These are phyloP conservation scores for Pheosia gnoma DNA, from an alignment of 2,888 invertebrate species.

Conservation along the genomic window DNA sequence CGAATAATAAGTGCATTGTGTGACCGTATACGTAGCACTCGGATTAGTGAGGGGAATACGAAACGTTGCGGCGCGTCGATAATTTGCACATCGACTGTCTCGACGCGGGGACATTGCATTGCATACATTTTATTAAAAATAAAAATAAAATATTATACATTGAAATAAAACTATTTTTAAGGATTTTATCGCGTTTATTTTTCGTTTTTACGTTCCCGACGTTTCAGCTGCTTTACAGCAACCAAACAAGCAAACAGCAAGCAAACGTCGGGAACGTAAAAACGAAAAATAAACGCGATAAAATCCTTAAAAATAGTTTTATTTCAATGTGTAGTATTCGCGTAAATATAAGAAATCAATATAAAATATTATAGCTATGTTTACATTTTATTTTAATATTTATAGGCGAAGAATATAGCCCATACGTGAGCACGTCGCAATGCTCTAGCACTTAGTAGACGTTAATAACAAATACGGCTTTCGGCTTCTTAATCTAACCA, in stretches of 20 bases:
- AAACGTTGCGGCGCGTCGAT: slow-evolving; percentile 76
- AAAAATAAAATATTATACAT: not conserved
- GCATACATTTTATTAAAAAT: not conserved
- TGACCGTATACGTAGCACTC: slow-evolving; percentile 73
- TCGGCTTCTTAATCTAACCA: slow-evolving; percentile 66
- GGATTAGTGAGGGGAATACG: slow-evolving; percentile 81
- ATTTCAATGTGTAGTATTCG: too few species aligned
- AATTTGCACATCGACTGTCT: slow-evolving; percentile 54
- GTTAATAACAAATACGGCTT: slow-evolving; percentile 34
- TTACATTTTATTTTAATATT: not conserved
- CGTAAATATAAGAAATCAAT: too few species aligned
- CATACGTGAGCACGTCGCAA: not conserved
- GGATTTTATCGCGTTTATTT: too few species aligned
- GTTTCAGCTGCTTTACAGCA: too few species aligned
- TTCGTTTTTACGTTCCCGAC: too few species aligned
- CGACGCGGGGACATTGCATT: slow-evolving; percentile 32
- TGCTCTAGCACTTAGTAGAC: not conserved
- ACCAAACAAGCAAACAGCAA: too few species aligned
- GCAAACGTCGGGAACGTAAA: too few species aligned
- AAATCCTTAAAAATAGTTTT: too few species aligned
- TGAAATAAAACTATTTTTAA: too few species aligned
- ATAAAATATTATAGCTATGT: not conserved
- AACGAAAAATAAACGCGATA: too few species aligned
- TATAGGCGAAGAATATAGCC: not conserved
- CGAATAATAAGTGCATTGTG: slow-evolving; percentile 84